Evolutionary conservation across 2,888 invertebrate species (phyloP), one percentile per base, ranked within the genome.

Genomic region (Ceriagrion tenellum): DNA sequence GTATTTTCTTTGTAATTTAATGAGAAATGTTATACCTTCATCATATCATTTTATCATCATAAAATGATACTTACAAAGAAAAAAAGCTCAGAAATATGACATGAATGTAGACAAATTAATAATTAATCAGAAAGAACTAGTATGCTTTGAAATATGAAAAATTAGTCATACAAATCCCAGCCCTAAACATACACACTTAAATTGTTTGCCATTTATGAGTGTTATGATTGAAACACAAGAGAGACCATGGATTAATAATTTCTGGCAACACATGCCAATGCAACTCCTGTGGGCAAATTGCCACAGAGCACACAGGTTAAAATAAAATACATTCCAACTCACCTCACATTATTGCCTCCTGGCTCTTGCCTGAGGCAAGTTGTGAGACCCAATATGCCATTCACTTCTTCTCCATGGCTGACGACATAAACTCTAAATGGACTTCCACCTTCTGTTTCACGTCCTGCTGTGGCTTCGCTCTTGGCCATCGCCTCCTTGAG

Each of bases 291-390:
- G 2, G 47, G 47, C 26, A 56, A 8, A 90, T 10, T 55, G 20
- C 16, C 40, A 56, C 35, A 90, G n/a, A 88, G 69, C 16, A 90
- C 59, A 59, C 30, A 95, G 63, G 12, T 47, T 47, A 47, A 8
- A 47, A 47, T 47, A 47, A 55, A 26, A 89, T 55, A 95, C 40
- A 95, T 26, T 55, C 95, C 95, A 16, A 96, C 95, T 93, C 98
- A 98, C 96, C 99, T 98, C 88, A 99, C 97, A 96, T 98, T 98
- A 95, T 97, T 97, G 40, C 99, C 99, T 96, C 99, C 99, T 13
- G 98, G 98, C 97, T 99, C 99, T 96, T 98, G 98, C 96, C 98
- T 98, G 96, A 99, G 97, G 97, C 99, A 99, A 96, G 99, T 98
- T 96, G 98, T 98, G 96, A 99, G 97, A 90, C 99, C 99, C 95